Base-by-base conservation (phyloP, 2,888 invertebrate species). In the Torymus tubicola region DNA sequence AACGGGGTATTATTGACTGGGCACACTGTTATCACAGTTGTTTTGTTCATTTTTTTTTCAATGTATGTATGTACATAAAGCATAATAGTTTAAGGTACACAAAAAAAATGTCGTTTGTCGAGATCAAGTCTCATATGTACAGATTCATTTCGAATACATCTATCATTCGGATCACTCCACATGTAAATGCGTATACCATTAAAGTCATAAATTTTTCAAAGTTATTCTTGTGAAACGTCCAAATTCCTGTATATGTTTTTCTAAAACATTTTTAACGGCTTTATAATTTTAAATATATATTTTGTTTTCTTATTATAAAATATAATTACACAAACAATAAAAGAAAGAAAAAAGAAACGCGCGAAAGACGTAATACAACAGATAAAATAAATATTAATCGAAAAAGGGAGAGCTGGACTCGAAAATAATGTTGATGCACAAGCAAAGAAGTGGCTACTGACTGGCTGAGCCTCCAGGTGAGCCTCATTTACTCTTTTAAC, bases 391-490 rank as follows among this genome's bases (percentile, higher is more conserved):
- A 70, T 64, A 24, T 70, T 72, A 77, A 58, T 72, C 55, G 13
- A 80, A 82, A 82, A 42, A 8, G 42, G 42, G 82, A 87, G 88
- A 88, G 88, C 87, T 90, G 90, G 90, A 90, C 89, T 89, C 89
- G 89, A 88, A 42, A 42, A 89, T 88, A 88, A 80, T 76, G 88
- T 90, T 89, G 88, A 89, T 85, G 84, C 81, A 83, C 77, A 82
- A 81, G 80, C 81, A 82, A 78, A 85, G 85, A 85, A 87, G 87
- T 86, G 87, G 87, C 87, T 87, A 88, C 88, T 83, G 88, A 86
- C 86, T 83, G 89, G 86, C 86, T 88, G 87, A 86, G 88, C 87
- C 88, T 88, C 87, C 87, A 90, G 90, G 90, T 89, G 90, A 90
- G 90, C 90, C 89, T 87, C 86, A 85, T 84, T 81, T 85, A 84